Conservation (phyloP, 2,797 vertebrate genomes). For the Trachurus trachurus region DNA sequence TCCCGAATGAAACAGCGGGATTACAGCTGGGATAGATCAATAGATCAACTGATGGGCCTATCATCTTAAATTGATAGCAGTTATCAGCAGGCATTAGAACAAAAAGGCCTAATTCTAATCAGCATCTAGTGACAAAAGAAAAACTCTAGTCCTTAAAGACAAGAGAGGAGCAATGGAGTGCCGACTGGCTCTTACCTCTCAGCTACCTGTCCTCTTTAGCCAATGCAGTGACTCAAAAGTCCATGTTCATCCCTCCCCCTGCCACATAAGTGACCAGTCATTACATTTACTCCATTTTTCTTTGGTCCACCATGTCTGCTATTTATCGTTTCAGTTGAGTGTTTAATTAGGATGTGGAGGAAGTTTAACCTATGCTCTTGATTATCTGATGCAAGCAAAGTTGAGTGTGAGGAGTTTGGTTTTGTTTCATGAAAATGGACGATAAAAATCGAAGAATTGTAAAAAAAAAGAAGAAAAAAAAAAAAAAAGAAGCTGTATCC, state of each 20-base stretch:
- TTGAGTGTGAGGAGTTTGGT: constrained; percentile 7
- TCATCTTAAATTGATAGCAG: constrained; percentile 11
- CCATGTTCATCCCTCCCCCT: constrained; percentile 47
- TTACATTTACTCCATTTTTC: constrained; percentile 38
- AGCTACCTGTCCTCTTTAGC: constrained; percentile 69
- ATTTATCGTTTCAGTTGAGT: constrained; percentile 41
- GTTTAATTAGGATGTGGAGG: constrained; percentile 15
- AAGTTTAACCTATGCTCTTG: constrained; percentile 21
- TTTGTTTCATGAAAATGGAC: constrained; percentile 22
- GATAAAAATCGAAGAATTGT: constrained; percentile 25
- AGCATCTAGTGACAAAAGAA: constrained; percentile 13
- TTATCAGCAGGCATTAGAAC: constrained; percentile 18
- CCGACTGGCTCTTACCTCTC: constrained; percentile 78
- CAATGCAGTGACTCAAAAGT: constrained; percentile 63
- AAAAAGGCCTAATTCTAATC: background rate
- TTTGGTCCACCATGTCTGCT: constrained; percentile 38
- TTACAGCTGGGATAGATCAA: background rate
- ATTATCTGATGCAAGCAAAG: constrained; percentile 32
- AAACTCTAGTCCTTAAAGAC: constrained; percentile 15
- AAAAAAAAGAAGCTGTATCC: constrained; percentile 7
- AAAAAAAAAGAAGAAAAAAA: background rate
- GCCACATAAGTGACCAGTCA: constrained; percentile 35
- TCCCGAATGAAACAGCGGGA: constrained; percentile 2
- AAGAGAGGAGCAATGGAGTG: constrained; percentile 65
- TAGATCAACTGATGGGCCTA: background rate